Evolutionary conservation across 2,113 vertebrate genomes (phyloP), one percentile per base, ranked within the genome.

Genomic region (Protobothrops flavoviridis): DNA sequence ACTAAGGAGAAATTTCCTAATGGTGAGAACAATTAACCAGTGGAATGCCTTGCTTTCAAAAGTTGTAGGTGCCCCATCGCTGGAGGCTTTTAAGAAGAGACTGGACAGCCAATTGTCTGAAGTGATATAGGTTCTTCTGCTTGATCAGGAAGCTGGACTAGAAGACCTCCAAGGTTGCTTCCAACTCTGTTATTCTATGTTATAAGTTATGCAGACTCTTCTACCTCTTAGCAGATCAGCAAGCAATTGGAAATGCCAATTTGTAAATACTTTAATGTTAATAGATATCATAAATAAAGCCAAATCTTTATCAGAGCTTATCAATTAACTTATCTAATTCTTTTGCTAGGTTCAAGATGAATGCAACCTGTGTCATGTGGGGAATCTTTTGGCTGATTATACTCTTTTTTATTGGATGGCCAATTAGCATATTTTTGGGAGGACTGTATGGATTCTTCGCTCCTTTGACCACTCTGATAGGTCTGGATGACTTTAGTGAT

Each of bases 391-490:
- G 95, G 89, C 48, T 95, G 6, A 0, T 33, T 15, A n/a, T 94
- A 85, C 88, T 94, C 90, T 55, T 91, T 90, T 86, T 93, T 94
- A 24, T 98, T n/a, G 98, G 96, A 94, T 98, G 98, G 98, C 97
- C 98, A 50, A 92, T 97, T 55, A 95, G 97, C 91, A 95, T 97
- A 90, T 93, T 96, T 91, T 95, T 98, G 90, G 97, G 98, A 91
- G 97, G 93, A 61, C 94, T 98, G 56, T 97, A 96, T 17, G 97
- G 98, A 91, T 97, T 98, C 85, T 13, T 97, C 50, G 96, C 96
- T 95, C 97, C 97, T 87, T 97, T 98, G 11, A 94, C 95, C 29
- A 96, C 97, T 94, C 97, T 97, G 93, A 52, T 95, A 26, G 98
- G 98, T 93, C 93, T 97, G 88, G 97, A 97, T 95, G 96, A 97